phyloP scores from a whole-genome alignment of 2,888 invertebrate genomes.

The Yponomeuta sedellus region DNA sequence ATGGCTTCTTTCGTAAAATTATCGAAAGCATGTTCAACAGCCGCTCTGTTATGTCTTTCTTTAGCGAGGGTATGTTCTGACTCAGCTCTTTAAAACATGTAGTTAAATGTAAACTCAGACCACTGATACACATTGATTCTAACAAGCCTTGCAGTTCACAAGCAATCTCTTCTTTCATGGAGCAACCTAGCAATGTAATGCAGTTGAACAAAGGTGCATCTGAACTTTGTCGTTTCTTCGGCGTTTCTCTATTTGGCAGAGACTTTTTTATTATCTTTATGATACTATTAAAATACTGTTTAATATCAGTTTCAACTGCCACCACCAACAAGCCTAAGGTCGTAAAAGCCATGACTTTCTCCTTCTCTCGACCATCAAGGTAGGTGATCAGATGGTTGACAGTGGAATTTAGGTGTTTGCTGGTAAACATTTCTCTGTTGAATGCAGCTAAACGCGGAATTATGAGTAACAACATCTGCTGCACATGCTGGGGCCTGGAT shows the following conservation, averaged over 20 bases:
- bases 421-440: constrained; percentile 86
- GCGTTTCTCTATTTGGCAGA: constrained; percentile 85
- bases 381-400: constrained; percentile 87
- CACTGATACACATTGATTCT: constrained; percentile 94
- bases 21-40: constrained; percentile 93
- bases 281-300: constrained; percentile 86
- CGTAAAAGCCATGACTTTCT: constrained; percentile 90
- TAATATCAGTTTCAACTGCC: constrained; percentile 89
- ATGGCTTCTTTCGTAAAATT: constrained; percentile 91
- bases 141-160: constrained; percentile 88
- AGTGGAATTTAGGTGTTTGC: constrained; percentile 83
- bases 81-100: constrained; percentile 94
- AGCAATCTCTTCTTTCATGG: constrained; percentile 87
- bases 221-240: constrained; percentile 83
- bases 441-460: constrained; percentile 96
- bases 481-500: constrained; percentile 87
- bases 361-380: constrained; percentile 88
- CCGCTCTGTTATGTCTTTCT: constrained; percentile 94
- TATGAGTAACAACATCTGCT: constrained; percentile 89
- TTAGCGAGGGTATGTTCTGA: constrained; percentile 90
- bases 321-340: constrained; percentile 95
- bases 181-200: constrained; percentile 93
- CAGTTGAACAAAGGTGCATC: constrained; percentile 96
- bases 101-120: constrained; percentile 92
- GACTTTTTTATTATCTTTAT: constrained; percentile 88